Evolutionary conservation across 2,113 vertebrate genomes (phyloP).

Genomic region (Hemichromis elongatus): DNA sequence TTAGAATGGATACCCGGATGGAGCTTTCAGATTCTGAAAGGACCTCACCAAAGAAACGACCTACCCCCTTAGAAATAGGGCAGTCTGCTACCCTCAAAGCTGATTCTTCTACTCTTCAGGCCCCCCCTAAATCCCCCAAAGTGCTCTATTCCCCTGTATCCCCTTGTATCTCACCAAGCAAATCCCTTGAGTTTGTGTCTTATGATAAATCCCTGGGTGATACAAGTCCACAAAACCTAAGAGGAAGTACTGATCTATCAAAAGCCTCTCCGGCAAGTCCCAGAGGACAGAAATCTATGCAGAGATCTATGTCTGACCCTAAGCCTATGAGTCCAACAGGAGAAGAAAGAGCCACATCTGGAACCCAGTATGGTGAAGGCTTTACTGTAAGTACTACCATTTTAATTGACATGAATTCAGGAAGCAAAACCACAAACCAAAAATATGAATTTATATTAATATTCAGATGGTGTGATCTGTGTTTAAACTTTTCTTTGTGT

Average conservation of each 20-base stretch:
- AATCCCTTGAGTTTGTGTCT: slow-evolving; percentile 93
- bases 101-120: slow-evolving; percentile 83
- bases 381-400: slow-evolving; percentile 82
- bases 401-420: not conserved
- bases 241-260: slow-evolving; percentile 77
- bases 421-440: not conserved
- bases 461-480: not conserved
- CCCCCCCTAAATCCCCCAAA: slow-evolving; percentile 93
- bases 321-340: slow-evolving; percentile 95
- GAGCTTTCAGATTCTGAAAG: slow-evolving; percentile 89
- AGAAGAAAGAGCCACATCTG: slow-evolving; percentile 85
- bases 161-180: slow-evolving; percentile 88
- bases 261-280: slow-evolving; percentile 84
- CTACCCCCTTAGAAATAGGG: slow-evolving; percentile 90
- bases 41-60: slow-evolving; percentile 89
- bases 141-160: slow-evolving; percentile 97
- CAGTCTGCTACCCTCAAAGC: slow-evolving; percentile 86
- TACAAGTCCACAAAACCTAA: slow-evolving; percentile 85
- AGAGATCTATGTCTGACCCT: slow-evolving; percentile 94
- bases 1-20: slow-evolving; percentile 87
- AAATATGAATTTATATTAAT: not conserved
- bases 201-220: slow-evolving; percentile 94
- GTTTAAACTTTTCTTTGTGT: not conserved
- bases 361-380: slow-evolving; percentile 86
- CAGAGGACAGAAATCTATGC: slow-evolving; percentile 86